These are phyloP conservation scores for Carapus acus DNA, from an alignment of 2,797 vertebrate species.

Conservation along the genomic window DNA sequence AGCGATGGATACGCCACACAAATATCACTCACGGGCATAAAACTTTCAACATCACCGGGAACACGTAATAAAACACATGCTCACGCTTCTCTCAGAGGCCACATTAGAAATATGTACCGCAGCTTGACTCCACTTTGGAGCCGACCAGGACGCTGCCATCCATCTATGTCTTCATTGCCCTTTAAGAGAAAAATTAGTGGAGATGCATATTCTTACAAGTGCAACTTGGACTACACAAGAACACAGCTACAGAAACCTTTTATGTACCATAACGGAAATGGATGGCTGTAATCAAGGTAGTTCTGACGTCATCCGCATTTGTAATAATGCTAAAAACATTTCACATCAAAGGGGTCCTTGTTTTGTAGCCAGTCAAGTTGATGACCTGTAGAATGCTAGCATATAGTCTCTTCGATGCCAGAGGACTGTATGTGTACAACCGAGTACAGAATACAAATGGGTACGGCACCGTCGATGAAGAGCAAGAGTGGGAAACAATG, in stretches of 20 bases:
- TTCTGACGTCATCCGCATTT: no score
- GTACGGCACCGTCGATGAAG: slow-evolving; percentile 13
- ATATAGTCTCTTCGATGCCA: slow-evolving; percentile 13
- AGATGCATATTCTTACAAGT: slow-evolving; percentile 15
- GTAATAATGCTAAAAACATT: no score
- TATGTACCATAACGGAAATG: slow-evolving; percentile 23
- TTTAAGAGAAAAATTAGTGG: slow-evolving; percentile 7
- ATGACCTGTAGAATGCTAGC: slow-evolving; percentile 29
- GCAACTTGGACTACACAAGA: no score
- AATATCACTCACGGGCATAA: no score
- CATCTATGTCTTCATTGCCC: background rate
- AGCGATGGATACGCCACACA: no score
- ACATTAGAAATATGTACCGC: background rate
- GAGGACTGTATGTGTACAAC: slow-evolving; percentile 4
- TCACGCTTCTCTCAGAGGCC: background rate
- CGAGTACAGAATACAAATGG: slow-evolving; percentile 23
- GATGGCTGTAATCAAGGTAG: slow-evolving; percentile 26
- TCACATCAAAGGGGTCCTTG: no score
- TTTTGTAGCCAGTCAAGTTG: slow-evolving; percentile 45
- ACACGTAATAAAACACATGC: no score
- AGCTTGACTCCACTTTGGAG: background rate
- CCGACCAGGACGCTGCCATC: background rate
- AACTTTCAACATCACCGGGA: no score
- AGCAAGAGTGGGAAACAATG: slow-evolving; percentile 7
- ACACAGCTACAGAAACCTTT: slow-evolving; percentile 27